Evolutionary conservation across 2,888 invertebrate genomes (phyloP), one percentile per base, ranked within the genome.

Genomic region (Nebria salina): DNA sequence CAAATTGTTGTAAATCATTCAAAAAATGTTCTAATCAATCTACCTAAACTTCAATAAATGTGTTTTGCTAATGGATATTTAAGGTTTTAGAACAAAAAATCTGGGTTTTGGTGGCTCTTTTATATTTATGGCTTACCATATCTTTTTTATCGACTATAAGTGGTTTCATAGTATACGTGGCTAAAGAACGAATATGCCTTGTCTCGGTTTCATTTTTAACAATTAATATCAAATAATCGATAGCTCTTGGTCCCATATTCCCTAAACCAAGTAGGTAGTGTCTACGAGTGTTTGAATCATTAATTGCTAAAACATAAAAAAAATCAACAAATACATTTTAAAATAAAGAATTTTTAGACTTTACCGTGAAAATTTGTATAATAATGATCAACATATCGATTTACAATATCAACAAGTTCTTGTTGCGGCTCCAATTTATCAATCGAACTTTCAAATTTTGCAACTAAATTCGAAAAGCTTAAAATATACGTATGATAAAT

Each of bases 381-480:
- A 76, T 64, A 64, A 54, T 72, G 26, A 42, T 68, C 65, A 26
- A 77, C 64, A 25, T 72, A 64, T 72, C 4, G 65, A n/a, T 26
- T 65, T 11, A 26, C 34, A 68, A 66, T 65, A 79, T 7, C 54
- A 74, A 74, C 11, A 11, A 66, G 43, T 43, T 74, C 54, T 13
- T 73, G 42, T 11, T 66, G 20, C 7, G 41, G 15, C 13, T 79
- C 43, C 13, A 13, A 9, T 65, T 13, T n/a, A 15, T 73, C 54
- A 25, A 9, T 64, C 41, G 11, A 41, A 13, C 25, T 41, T 20
- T 42, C n/a, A 73, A 73, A 13, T 41, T 25, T 26, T 26, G 41
- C 20, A 65, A 79, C 43, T 43, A 79, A 42, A 41, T 72, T 41
- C n/a, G 79, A 72, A 68, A 54, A 79, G 26, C 74, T 79, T 66